A percentile compares a stretch with the other conserved stretches of the same genome.
phyloP scores from a whole-genome alignment of 1,140 invertebrate genomes.

The Anastatus disparis region DNA sequence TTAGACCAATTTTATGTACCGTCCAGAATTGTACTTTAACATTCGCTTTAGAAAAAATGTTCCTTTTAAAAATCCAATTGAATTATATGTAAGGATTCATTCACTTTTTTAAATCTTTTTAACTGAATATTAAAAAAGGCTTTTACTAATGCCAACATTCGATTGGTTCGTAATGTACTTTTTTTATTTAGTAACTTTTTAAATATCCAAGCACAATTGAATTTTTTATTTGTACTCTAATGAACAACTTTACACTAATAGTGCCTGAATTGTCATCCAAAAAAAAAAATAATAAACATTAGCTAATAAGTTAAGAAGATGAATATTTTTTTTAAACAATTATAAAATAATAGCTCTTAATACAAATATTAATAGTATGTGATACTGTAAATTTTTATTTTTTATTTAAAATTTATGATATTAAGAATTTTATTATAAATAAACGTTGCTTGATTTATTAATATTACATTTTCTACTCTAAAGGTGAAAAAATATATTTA shows the following conservation, averaged over 20 bases:
- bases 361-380: slow-evolving; percentile 9
- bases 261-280: background rate
- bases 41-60: background rate
- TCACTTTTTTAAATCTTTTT: no score
- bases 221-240: no score
- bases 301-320: background rate
- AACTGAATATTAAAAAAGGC: no score
- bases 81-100: no score
- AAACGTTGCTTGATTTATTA: slow-evolving; percentile 4
- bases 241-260: background rate
- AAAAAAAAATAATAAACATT: background rate
- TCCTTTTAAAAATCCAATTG: background rate
- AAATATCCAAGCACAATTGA: no score
- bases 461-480: background rate
- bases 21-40: background rate
- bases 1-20: background rate
- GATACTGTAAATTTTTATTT: slow-evolving; percentile 4
- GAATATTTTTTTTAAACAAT: no score
- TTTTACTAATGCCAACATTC: no score
- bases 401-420: background rate
- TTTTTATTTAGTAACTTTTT: no score
- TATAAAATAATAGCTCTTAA: background rate
- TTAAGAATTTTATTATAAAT: slow-evolving; percentile 16
- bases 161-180: no score
- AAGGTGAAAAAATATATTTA: background rate